These are phyloP conservation scores for Lepisosteus osseus DNA, from an alignment of 2,113 vertebrate genomes.

Conservation along the genomic window DNA sequence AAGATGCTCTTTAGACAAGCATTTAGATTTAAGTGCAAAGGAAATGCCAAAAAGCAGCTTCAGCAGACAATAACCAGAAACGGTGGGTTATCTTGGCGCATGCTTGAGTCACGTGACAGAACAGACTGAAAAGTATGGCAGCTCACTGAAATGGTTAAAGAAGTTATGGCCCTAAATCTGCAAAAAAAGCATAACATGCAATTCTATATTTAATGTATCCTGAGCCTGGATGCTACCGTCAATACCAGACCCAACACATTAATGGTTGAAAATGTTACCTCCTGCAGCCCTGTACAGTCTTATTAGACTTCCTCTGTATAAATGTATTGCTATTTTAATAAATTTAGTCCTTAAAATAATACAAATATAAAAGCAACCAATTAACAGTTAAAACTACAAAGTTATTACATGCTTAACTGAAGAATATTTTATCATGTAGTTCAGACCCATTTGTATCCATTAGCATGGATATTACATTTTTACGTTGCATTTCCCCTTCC, in stretches of 20 bases:
- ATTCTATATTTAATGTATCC: not conserved
- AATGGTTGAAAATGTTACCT: too few relatives aligned
- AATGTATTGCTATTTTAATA: too few relatives aligned
- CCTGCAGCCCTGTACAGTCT: too few relatives aligned
- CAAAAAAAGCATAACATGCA: conserved; percentile 12
- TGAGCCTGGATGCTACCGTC: not conserved
- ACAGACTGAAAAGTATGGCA: conserved; percentile 90
- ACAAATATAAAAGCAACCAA: too few relatives aligned
- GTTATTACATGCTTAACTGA: too few relatives aligned
- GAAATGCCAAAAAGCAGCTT: conserved; percentile 72
- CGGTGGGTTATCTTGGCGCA: conserved; percentile 73
- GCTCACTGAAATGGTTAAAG: conserved; percentile 90
- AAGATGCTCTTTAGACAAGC: conserved; percentile 43
- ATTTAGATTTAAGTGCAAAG: conserved; percentile 64
- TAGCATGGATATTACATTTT: too few relatives aligned
- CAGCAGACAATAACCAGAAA: conserved; percentile 71
- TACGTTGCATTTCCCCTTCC: too few relatives aligned
- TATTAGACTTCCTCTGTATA: too few relatives aligned
- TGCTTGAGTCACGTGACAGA: conserved; percentile 86
- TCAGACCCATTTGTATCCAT: too few relatives aligned
- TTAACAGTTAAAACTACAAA: too few relatives aligned
- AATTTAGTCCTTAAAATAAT: too few relatives aligned
- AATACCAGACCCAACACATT: not conserved
- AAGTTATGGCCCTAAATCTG: conserved; percentile 68
- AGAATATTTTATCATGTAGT: too few relatives aligned